phyloP scores from a whole-genome alignment of 2,888 invertebrate species.

The Platerodrilus igneus region DNA sequence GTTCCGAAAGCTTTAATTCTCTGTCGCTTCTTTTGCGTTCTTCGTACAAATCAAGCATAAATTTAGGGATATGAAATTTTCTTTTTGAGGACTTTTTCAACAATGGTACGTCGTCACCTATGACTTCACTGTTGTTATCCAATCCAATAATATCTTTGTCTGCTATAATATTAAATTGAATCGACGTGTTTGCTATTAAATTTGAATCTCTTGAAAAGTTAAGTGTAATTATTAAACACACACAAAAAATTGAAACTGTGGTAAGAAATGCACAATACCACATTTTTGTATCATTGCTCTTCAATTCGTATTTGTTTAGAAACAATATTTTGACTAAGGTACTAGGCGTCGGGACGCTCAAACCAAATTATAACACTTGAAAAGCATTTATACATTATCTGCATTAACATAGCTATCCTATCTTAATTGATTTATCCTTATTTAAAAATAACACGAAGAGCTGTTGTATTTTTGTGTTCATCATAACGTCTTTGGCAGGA shows the following conservation, averaged over 20 bases:
- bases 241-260: conserved; percentile 8
- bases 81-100: conserved; percentile 14
- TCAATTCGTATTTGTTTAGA: conserved; percentile 1
- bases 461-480: too few relatives aligned
- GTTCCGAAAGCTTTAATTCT: conserved; percentile 27
- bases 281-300: conserved; percentile 15
- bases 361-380: conserved; percentile 38
- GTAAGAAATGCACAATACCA: conserved; percentile 17
- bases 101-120: conserved; percentile 8
- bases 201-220: conserved; percentile 10
- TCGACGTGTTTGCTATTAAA: conserved; percentile 16
- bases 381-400: too few relatives aligned
- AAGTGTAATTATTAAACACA: conserved; percentile 18
- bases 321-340: conserved; percentile 24
- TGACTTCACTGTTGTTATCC: conserved; percentile 7
- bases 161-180: conserved; percentile 21
- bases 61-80: conserved; percentile 43
- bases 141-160: conserved; percentile 6
- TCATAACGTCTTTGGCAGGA: too few relatives aligned
- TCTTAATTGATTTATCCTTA: too few relatives aligned
- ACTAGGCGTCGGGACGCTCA: conserved; percentile 35
- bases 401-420: too few relatives aligned
- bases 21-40: conserved; percentile 35
- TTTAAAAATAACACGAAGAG: too few relatives aligned
- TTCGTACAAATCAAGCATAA: conserved; percentile 46